Evolutionary conservation across 2,888 invertebrate species (phyloP), one percentile per base, ranked within the genome.

Genomic region (Scaptodrosophila latifasciaeformis): DNA sequence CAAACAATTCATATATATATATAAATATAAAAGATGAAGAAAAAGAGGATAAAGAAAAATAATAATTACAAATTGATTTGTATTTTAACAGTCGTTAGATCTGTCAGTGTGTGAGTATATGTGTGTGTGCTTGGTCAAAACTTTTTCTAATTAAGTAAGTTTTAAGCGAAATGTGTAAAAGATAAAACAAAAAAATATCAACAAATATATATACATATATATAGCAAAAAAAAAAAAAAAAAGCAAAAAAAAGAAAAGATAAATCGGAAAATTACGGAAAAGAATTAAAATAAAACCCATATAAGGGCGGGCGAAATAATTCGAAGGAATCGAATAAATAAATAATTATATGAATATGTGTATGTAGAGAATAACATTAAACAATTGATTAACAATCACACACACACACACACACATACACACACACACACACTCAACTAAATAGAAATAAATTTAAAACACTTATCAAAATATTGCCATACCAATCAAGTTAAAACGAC

Each of bases 301-400:
- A 78, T 77, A 77, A 75, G 76, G 76, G 76, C 75, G 76, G 76
- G 76, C 60, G 79, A 67, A 61, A 67, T 71, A 79, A 79, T 74
- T 61, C 59, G n/a, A 10, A n/a, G 3, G 12, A 31, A 6, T 31
- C 2, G n/a, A 31, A 17, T 13, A 45, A 37, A 37, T 7, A 17
- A 74, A 74, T 76, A 70, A 72, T 70, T 74, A 17, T 71, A 78
- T 72, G 70, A 70, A 74, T 74, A 59, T 75, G 63, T 39, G 56
- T 63, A 68, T 65, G 71, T 78, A 77, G 69, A 67, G 59, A 50
- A 64, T 48, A 51, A 50, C 44, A 56, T 40, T 43, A 35, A 30
- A 46, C 17, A 46, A 46, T 31, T 12, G 52, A 35, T 31, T 45
- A 29, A 42, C 53, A 45, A 30, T 49, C 49, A 49, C 30, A 51